Percentiles rank a stretch among this genome's conserved stretches.
Evolutionary conservation across 2,797 vertebrate genomes (phyloP).

Genomic region (Erithacus rubecula): DNA sequence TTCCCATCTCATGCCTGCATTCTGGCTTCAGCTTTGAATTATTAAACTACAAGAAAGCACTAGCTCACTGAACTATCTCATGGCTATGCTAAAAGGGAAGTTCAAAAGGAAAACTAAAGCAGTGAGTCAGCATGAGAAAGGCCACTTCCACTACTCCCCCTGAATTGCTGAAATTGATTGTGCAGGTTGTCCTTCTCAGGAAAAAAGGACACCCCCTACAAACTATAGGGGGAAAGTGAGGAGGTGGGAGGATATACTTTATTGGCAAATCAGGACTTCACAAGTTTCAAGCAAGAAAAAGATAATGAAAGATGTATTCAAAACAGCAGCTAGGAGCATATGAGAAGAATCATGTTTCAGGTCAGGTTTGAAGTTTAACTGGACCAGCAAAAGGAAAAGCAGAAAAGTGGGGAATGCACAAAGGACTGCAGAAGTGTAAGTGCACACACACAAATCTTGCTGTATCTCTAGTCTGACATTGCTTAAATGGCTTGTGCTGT

Average conservation of each 20-base stretch:
- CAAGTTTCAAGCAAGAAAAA: background rate
- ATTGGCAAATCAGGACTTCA: background rate
- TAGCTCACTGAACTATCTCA: background rate
- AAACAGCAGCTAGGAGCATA: background rate
- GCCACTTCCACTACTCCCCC: background rate
- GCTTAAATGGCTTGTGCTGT: background rate
- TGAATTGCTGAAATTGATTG: background rate
- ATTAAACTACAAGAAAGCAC: background rate
- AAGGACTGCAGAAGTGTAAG: background rate
- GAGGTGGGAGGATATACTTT: background rate
- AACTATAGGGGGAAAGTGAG: background rate
- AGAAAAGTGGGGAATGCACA: background rate
- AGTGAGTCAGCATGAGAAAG: background rate
- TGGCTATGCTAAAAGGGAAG: background rate
- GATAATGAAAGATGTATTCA: background rate
- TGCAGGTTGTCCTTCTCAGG: accelerated
- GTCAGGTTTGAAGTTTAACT: background rate
- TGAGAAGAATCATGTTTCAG: accelerated
- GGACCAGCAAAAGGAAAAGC: background rate
- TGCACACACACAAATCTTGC: background rate
- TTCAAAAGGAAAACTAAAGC: background rate
- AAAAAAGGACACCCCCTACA: background rate
- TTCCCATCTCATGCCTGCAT: background rate
- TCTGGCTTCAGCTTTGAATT: background rate
- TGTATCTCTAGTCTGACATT: background rate